Conservation (phyloP, 1,140 invertebrate species). For the Ostrea denselamellosa region DNA sequence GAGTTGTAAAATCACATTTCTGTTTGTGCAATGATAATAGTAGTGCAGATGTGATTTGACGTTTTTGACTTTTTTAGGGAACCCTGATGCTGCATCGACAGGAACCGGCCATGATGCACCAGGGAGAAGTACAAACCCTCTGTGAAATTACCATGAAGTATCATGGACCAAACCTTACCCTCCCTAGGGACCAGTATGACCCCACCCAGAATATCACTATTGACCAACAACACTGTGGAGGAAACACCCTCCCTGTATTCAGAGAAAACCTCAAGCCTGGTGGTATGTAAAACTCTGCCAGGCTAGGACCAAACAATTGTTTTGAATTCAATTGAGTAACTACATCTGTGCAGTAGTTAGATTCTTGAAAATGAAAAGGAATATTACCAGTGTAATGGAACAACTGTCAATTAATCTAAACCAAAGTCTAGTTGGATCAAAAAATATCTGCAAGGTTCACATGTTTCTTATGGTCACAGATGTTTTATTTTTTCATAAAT, state of each 20-base stretch:
- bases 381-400: too few species aligned
- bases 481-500: too few species aligned
- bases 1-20: too few species aligned
- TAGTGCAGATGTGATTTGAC: background rate
- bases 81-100: constrained; percentile 63
- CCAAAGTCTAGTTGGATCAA: too few species aligned
- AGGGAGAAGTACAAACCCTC: constrained; percentile 68
- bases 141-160: constrained; percentile 77
- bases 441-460: too few species aligned
- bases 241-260: constrained; percentile 78
- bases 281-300: constrained; percentile 58
- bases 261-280: constrained; percentile 71
- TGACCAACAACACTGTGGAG: constrained; percentile 79
- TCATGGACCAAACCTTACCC: constrained; percentile 72
- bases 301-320: too few species aligned
- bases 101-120: constrained; percentile 70
- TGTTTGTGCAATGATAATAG: too few species aligned
- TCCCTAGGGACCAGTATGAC: constrained; percentile 71
- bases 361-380: too few species aligned
- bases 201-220: constrained; percentile 75
- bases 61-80: constrained; percentile 49
- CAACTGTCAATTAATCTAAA: too few species aligned
- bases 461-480: too few species aligned
- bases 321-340: too few species aligned
- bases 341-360: too few species aligned